These are phyloP conservation scores for Drosophila yooni DNA, from an alignment of 2,888 invertebrate genomes.

Conservation along the genomic window DNA sequence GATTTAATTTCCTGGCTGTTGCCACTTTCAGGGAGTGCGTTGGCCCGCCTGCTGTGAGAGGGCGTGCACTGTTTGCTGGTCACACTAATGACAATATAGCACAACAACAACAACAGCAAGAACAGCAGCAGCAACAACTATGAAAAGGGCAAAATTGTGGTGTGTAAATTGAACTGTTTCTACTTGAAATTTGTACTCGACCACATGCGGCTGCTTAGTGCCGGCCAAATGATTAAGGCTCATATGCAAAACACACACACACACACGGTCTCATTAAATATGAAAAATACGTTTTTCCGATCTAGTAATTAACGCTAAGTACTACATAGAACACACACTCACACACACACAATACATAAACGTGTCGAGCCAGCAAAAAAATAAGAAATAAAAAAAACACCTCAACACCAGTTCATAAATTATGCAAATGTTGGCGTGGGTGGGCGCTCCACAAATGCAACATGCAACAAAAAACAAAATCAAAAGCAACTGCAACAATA, in stretches of 20 bases:
- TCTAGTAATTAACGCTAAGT: conserved; percentile 47
- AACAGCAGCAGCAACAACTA: conserved; percentile 47
- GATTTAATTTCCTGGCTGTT: conserved; percentile 76
- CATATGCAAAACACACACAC: conserved; percentile 42
- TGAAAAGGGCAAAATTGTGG: conserved; percentile 65
- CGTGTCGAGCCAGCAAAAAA: conserved; percentile 37
- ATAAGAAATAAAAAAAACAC: conserved; percentile 4
- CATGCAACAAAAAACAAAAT: conserved; percentile 6
- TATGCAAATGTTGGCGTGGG: conserved; percentile 57
- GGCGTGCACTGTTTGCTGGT: conserved; percentile 69
- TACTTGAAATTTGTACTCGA: conserved; percentile 49
- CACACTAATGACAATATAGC: conserved; percentile 62
- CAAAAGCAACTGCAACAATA: not conserved
- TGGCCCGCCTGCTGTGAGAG: conserved; percentile 66
- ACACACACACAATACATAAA: conserved; percentile 28
- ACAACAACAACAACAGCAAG: conserved; percentile 1
- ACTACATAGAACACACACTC: conserved; percentile 16
- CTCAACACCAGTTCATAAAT: conserved; percentile 44
- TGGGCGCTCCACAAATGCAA: conserved; percentile 59
- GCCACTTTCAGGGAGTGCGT: conserved; percentile 36
- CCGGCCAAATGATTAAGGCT: conserved; percentile 47
- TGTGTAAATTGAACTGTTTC: conserved; percentile 56
- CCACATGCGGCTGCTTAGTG: conserved; percentile 73
- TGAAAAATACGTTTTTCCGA: conserved; percentile 48
- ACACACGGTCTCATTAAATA: conserved; percentile 56